Conservation (phyloP, 1,140 invertebrate species). For the Aricia agestis region DNA sequence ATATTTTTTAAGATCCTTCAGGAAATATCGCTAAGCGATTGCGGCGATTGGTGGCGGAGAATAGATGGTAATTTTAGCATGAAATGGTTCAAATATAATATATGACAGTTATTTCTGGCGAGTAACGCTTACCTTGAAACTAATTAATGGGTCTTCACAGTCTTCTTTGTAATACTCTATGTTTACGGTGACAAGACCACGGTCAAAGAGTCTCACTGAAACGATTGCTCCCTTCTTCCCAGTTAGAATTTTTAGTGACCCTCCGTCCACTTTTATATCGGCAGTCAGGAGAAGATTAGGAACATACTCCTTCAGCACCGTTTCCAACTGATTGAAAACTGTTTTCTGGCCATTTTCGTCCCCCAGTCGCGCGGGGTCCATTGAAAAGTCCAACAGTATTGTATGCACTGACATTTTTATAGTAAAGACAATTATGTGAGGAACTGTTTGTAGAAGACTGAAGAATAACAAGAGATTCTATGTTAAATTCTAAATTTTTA, state of each 20-base stretch:
- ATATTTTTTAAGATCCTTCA: background rate
- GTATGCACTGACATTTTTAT: slow-evolving; percentile 86
- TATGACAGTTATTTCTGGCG: slow-evolving; percentile 28
- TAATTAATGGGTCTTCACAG: slow-evolving; percentile 81
- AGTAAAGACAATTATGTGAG: background rate
- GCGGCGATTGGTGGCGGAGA: background rate
- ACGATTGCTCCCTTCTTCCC: slow-evolving; percentile 82
- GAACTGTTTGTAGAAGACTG: background rate
- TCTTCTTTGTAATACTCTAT: slow-evolving; percentile 88
- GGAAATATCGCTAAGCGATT: background rate
- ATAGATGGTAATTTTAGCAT: background rate
- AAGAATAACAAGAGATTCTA: background rate
- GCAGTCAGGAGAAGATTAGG: slow-evolving; percentile 80
- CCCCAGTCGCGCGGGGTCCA: slow-evolving; percentile 81
- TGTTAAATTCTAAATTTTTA: background rate
- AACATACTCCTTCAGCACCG: slow-evolving; percentile 82
- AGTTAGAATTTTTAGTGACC: slow-evolving; percentile 81
- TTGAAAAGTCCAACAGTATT: slow-evolving; percentile 86
- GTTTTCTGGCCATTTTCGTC: slow-evolving; percentile 81
- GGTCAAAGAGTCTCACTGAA: slow-evolving; percentile 82
- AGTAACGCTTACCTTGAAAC: slow-evolving; percentile 81
- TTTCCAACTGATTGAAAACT: slow-evolving; percentile 81
- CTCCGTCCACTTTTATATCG: slow-evolving; percentile 79
- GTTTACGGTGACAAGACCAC: slow-evolving; percentile 86
- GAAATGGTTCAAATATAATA: background rate